phyloP scores from a whole-genome alignment of 2,888 invertebrate species.

The Drosophila paramelanica region DNA sequence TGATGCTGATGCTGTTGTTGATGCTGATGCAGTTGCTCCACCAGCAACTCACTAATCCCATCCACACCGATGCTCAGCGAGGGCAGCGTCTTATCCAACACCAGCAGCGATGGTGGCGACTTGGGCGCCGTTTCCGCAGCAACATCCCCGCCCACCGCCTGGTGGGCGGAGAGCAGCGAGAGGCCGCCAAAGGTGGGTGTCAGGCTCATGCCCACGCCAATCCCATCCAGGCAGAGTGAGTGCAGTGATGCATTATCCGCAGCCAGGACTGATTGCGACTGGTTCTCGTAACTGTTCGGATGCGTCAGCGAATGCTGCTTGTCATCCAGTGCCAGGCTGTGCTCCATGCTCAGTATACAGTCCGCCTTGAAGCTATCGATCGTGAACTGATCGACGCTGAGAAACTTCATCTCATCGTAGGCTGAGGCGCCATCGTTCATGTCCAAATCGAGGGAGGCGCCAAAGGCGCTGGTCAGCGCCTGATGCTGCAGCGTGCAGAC shows the following conservation, averaged over 20 bases:
- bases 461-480: conserved; percentile 55
- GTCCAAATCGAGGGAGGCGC: conserved; percentile 76
- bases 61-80: conserved; percentile 82
- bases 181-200: conserved; percentile 59
- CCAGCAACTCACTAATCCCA: conserved; percentile 83
- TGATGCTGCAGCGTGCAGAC: conserved; percentile 51
- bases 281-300: conserved; percentile 27
- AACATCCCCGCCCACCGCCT: conserved; percentile 16
- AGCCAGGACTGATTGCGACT: conserved; percentile 1
- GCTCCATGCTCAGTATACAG: conserved; percentile 85
- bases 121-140: conserved; percentile 57
- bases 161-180: conserved; percentile 55
- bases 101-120: conserved; percentile 82
- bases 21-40: conserved; percentile 73
- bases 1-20: neutral
- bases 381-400: conserved; percentile 85
- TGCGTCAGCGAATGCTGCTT: conserved; percentile 56
- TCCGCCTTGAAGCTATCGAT: conserved; percentile 85
- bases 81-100: conserved; percentile 83
- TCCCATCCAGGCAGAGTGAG: conserved; percentile 71
- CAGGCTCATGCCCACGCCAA: conserved; percentile 60
- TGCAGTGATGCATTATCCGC: conserved; percentile 43
- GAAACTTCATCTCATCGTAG: conserved; percentile 85
- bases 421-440: conserved; percentile 74
- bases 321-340: conserved; percentile 79